Evolutionary conservation across 2,797 vertebrate species (phyloP).

Genomic region (Lepilemur ruficaudatus): DNA sequence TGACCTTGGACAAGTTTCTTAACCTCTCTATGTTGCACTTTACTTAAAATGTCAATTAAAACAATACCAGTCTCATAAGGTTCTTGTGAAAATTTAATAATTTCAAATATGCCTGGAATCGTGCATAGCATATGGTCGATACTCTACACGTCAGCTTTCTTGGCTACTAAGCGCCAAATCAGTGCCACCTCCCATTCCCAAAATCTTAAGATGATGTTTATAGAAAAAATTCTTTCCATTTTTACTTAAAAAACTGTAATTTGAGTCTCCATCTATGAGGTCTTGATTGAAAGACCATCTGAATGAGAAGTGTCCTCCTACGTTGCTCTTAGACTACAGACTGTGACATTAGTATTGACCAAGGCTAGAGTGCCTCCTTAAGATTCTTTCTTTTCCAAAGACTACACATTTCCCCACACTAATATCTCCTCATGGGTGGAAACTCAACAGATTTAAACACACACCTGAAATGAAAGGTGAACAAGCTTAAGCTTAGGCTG

Average conservation of each 20-base stretch:
- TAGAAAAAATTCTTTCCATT: not conserved
- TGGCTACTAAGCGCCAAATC: not conserved
- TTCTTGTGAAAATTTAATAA: not conserved
- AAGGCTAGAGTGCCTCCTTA: not conserved
- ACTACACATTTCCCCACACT: not conserved
- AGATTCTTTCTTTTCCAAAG: not conserved
- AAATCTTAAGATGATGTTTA: not conserved
- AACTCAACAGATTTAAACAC: not conserved
- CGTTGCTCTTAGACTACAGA: not conserved
- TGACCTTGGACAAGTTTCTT: not conserved
- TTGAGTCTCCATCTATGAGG: not conserved
- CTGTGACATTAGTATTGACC: not conserved
- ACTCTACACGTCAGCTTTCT: not conserved
- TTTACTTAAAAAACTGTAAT: not conserved
- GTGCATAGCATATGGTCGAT: not conserved
- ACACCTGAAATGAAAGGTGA: not conserved
- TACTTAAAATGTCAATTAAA: not conserved
- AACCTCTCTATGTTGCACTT: not conserved
- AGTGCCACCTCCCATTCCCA: not conserved
- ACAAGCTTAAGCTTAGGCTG: not conserved
- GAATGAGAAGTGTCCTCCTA: not conserved
- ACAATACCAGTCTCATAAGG: not conserved
- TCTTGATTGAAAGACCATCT: not conserved
- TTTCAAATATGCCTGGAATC: not conserved
- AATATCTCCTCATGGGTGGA: not conserved